These are phyloP conservation scores for Monochamus alternatus DNA, from an alignment of 2,888 invertebrate genomes.

Conservation along the genomic window DNA sequence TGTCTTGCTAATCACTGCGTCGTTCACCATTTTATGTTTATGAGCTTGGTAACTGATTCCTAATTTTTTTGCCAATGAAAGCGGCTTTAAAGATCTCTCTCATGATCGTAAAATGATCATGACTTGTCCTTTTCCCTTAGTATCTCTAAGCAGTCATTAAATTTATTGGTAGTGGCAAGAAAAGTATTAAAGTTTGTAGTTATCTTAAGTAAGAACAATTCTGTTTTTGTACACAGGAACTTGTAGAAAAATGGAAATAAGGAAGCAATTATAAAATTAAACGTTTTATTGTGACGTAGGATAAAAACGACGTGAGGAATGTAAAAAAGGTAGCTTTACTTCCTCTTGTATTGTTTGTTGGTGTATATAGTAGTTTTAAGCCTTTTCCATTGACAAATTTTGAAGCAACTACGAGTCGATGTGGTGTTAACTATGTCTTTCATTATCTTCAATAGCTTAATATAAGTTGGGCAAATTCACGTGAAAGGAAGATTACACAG, in stretches of 20 bases:
- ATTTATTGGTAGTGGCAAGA: neutral
- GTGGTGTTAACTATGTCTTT: no score
- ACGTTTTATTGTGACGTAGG: neutral
- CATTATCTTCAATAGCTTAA: no score
- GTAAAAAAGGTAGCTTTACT: no score
- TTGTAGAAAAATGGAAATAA: neutral
- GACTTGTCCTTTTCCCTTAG: neutral
- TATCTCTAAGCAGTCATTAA: neutral
- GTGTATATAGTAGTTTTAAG: no score
- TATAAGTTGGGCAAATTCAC: no score
- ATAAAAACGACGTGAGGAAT: neutral
- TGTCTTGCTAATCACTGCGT: no score
- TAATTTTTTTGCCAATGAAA: neutral
- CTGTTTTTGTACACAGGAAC: neutral
- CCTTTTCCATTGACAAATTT: no score
- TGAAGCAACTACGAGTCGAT: no score
- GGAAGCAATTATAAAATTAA: constrained; percentile 5
- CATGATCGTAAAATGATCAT: neutral
- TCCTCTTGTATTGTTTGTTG: no score
- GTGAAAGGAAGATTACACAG: no score
- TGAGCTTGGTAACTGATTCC: neutral
- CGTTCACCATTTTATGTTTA: neutral
- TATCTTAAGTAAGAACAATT: neutral
- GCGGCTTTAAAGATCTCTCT: neutral
- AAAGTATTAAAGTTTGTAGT: neutral